Percentiles rank a stretch among this genome's conserved stretches.
Evolutionary conservation across 1,140 invertebrate species (phyloP).

Genomic region (Brachionus koreanus): DNA sequence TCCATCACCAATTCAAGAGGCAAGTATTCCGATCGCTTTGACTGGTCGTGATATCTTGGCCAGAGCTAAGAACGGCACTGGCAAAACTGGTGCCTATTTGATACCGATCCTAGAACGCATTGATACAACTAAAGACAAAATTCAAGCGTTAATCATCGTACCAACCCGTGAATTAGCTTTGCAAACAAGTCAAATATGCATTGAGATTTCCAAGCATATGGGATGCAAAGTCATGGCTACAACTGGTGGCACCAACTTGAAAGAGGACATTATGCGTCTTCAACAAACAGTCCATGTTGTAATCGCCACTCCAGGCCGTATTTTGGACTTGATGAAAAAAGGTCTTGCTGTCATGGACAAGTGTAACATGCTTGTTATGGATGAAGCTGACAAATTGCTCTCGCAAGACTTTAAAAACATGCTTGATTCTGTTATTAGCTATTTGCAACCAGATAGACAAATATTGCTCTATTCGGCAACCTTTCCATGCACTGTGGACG

Average conservation of each 20-base stretch:
- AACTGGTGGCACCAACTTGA: slow-evolving; percentile 92
- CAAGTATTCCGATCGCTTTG: slow-evolving; percentile 91
- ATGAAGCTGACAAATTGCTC: slow-evolving; percentile 97
- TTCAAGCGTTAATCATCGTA: slow-evolving; percentile 86
- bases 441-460: slow-evolving; percentile 88
- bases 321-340: slow-evolving; percentile 99
- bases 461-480: slow-evolving; percentile 98
- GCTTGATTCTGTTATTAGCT: slow-evolving; percentile 89
- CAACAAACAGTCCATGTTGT: slow-evolving; percentile 82
- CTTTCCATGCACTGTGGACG: slow-evolving; percentile 96
- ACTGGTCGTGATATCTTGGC: slow-evolving; percentile 95
- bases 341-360: slow-evolving; percentile 86
- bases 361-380: slow-evolving; percentile 92
- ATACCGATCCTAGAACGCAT: slow-evolving; percentile 95
- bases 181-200: slow-evolving; percentile 99
- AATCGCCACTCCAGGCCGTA: slow-evolving; percentile 97
- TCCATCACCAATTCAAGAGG: slow-evolving; percentile 89
- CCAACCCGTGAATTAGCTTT: slow-evolving; percentile 97
- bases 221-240: slow-evolving; percentile 84
- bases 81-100: slow-evolving; percentile 98
- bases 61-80: slow-evolving; percentile 98
- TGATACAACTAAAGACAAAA: slow-evolving; percentile 74
- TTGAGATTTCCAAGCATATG: slow-evolving; percentile 84
- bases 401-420: slow-evolving; percentile 99
- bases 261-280: slow-evolving; percentile 98